Base-by-base conservation (phyloP, 2,797 vertebrate genomes). In the Alectoris magna region DNA sequence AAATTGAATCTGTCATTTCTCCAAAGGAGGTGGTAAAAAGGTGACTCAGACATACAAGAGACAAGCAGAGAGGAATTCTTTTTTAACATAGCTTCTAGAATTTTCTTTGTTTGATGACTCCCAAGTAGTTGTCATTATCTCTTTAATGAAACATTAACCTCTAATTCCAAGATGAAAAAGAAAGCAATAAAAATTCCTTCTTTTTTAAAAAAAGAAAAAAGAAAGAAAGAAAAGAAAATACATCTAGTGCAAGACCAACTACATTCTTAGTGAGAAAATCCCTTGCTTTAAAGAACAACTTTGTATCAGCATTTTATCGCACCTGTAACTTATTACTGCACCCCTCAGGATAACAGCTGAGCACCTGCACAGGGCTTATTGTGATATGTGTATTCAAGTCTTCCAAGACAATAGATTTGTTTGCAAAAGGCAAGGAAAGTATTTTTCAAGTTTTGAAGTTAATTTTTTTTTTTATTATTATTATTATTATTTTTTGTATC, bases 1-100 rank as follows among this genome's bases (percentile, higher is more conserved):
- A 21, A 74, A 91, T 84, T 88, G 90, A 93, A 83, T 74, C 60
- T 64, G 31, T 79, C 63, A 60, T 76, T 90, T 94, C 59, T 84
- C 41, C 62, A 88, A 36, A 82, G 53, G 53, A 76, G 44, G 60
- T 71, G 68, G 64, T 79, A 81, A 88, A 94, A 90, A 58, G 63
- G 51, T 63, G 71, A 86, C 90, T 93, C 88, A 90, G 39, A 63
- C 1, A 0, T 72, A 39, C 34, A 72, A 84, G 56, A 91, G 75
- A 44, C 51, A 87, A 84, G 70, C 43, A 88, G 77, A 77, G 72
- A 77, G 18, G 4, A 38, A 64, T 14, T 9, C 34, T 46, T 80
- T 91, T 93, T 83, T 27, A 71, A 81, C 62, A 3, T 24, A 60
- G 7, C 36, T 87, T 91, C 73, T 69, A 66, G 67, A 94, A 86